These are phyloP conservation scores for Campoplex nolae DNA, from an alignment of 2,888 invertebrate species.

Conservation along the genomic window DNA sequence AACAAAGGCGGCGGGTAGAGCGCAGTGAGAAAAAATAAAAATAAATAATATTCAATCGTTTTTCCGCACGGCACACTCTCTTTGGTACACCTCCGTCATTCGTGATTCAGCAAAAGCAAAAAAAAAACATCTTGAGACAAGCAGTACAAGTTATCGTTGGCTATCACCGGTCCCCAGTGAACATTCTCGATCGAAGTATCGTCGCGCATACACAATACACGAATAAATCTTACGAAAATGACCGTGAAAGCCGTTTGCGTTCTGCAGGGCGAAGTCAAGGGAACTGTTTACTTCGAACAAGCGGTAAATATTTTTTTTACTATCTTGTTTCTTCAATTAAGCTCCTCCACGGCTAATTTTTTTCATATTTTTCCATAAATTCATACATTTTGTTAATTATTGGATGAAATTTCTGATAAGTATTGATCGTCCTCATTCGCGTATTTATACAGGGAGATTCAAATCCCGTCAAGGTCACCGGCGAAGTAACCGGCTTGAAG, in stretches of 20 bases:
- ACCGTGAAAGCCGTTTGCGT: slow-evolving; percentile 93
- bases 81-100: slow-evolving; percentile 29
- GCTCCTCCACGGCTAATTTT: background rate
- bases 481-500: slow-evolving; percentile 91
- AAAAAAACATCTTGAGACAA: slow-evolving; percentile 23
- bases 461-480: slow-evolving; percentile 91
- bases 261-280: slow-evolving; percentile 93
- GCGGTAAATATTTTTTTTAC: slow-evolving; percentile 85
- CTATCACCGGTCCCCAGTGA: slow-evolving; percentile 29
- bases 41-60: slow-evolving; percentile 51
- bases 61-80: slow-evolving; percentile 68
- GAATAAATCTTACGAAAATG: slow-evolving; percentile 78
- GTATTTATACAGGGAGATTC: slow-evolving; percentile 86
- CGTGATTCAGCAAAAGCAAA: slow-evolving; percentile 72
- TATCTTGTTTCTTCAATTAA: slow-evolving; percentile 12
- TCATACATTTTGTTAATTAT: background rate
- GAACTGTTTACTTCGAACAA: slow-evolving; percentile 93
- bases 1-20: background rate
- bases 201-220: background rate
- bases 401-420: background rate
- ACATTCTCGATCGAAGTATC: slow-evolving; percentile 56
- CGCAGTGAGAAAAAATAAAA: slow-evolving; percentile 21
- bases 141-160: slow-evolving; percentile 22
- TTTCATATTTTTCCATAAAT: background rate
- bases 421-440: slow-evolving; percentile 22